Evolutionary conservation across 2,797 vertebrate species (phyloP), one percentile per base, ranked within the genome.

Genomic region (Brotula barbata): DNA sequence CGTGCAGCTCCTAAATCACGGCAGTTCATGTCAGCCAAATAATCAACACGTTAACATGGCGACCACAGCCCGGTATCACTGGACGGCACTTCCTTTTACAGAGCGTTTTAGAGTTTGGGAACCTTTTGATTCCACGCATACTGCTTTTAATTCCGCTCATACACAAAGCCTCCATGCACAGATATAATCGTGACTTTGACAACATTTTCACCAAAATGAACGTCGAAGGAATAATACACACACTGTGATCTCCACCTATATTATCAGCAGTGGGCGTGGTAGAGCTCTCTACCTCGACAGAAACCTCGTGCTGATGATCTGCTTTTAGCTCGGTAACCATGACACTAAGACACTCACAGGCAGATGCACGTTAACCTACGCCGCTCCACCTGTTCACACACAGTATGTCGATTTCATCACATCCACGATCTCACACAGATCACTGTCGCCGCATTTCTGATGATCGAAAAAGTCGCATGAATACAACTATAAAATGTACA

Each of bases 141-240:
- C 14, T 45, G 20, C 12, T 28, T 28, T 28, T 28, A 28, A 28
- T 28, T 28, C 25, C 21, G 3, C 21, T 44, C 2, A 20, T 42
- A 13, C 15, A 1, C 21, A 23, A 4, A 28, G 43, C 20, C 12
- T 23, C 23, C 5, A 22, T 10, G 5, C 43, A 23, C 14, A 45
- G 11, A 12, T 15, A 15, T 15, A 23, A 15, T 6, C 9, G 6
- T 33, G 2, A 33, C 2, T 9, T 11, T 33, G 25, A 94, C 70
- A 92, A 92, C 36, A 94, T 93, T 80, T 92, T 93, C 53, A 93
- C 92, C 36, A 92, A 87, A 46, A 71, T 92, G 76, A 91, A 92
- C 62, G 91, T 93, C 73, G 90, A 92, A 68, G 84, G 87, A 33
- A 92, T 93, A 43, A n/a, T n/a, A n/a, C n/a, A n/a, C n/a, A n/a